Evolutionary conservation across 1,140 invertebrate genomes (phyloP), one percentile per base, ranked within the genome.

Genomic region (Drosophila watanabei): DNA sequence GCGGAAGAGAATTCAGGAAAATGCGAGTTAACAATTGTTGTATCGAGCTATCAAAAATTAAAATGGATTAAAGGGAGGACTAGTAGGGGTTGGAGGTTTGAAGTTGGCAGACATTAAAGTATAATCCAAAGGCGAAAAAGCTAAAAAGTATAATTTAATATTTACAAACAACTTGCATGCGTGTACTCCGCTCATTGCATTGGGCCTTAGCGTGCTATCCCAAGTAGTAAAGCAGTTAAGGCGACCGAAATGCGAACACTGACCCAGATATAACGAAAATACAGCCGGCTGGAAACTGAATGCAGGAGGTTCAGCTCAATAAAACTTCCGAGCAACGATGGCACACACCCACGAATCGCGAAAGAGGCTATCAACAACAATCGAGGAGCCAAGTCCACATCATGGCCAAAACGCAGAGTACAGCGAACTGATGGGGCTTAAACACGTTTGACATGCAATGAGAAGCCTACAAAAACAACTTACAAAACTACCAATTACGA

Each of bases 401-500:
- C 76, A 79, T 49, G 70, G 76, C 60, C 76, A 46, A 65, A 80
- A 78, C 57, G 35, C 64, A 70, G 57, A 41, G 45, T 13, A 45
- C 75, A 79, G 64, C 57, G 33, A 66, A 59, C 69, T 75, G 75
- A 57, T 65, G 63, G 66, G 60, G 80, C 30, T 79, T 70, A 75
- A 88, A 69, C 75, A 61, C 71, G 83, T 83, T 80, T 88, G 84
- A 88, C 84, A 88, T 82, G 84, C 80, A 88, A 88, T 60, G 72
- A 88, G 41, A 51, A 11, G 14, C 54, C 20, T 39, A 28, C 56
- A 79, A 54, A 61, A 70, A 77, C 61, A 73, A 58, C 43, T 45
- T 48, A 49, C 28, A 51, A 63, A 79, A 69, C 37, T 43, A 45
- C 54, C 43, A 73, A 80, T 80, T 84, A 62, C 65, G 56, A 32